These are phyloP conservation scores for Nasonia vitripennis DNA, from an alignment of 1,140 invertebrate genomes.

Conservation along the genomic window DNA sequence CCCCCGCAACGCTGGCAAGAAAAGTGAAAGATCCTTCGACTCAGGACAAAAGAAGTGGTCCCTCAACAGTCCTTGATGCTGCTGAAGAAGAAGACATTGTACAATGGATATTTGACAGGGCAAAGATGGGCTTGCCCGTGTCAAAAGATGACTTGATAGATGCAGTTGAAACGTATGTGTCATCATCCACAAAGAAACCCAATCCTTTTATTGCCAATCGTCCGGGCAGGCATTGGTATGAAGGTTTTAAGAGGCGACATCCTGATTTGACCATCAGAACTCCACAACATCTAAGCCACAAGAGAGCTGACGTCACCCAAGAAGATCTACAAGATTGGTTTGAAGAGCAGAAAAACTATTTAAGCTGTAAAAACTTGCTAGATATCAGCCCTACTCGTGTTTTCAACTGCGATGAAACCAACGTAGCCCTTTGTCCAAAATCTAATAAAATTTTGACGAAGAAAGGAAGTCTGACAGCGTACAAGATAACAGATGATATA, in stretches of 20 bases:
- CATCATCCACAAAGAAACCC: slow-evolving; percentile 55
- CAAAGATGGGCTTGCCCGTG: slow-evolving; percentile 59
- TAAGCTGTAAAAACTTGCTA: slow-evolving; percentile 52
- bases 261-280: slow-evolving; percentile 57
- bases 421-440: slow-evolving; percentile 63
- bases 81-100: slow-evolving; percentile 51
- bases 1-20: neutral
- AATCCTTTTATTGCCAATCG: slow-evolving; percentile 61
- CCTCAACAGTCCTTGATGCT: slow-evolving; percentile 42
- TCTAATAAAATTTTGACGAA: slow-evolving; percentile 59
- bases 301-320: slow-evolving; percentile 48
- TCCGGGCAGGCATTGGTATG: slow-evolving; percentile 61
- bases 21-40: neutral
- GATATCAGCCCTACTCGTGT: slow-evolving; percentile 57
- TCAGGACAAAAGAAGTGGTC: slow-evolving; percentile 30
- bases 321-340: slow-evolving; percentile 58
- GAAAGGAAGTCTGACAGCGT: slow-evolving; percentile 65
- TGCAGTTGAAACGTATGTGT: slow-evolving; percentile 63
- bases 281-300: slow-evolving; percentile 58
- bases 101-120: slow-evolving; percentile 49
- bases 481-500: slow-evolving; percentile 59
- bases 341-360: slow-evolving; percentile 53
- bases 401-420: slow-evolving; percentile 68
- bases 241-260: slow-evolving; percentile 58
- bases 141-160: slow-evolving; percentile 63